Evolutionary conservation across 2,797 vertebrate species (phyloP), one percentile per base, ranked within the genome.

Genomic region (Hybognathus amarus): DNA sequence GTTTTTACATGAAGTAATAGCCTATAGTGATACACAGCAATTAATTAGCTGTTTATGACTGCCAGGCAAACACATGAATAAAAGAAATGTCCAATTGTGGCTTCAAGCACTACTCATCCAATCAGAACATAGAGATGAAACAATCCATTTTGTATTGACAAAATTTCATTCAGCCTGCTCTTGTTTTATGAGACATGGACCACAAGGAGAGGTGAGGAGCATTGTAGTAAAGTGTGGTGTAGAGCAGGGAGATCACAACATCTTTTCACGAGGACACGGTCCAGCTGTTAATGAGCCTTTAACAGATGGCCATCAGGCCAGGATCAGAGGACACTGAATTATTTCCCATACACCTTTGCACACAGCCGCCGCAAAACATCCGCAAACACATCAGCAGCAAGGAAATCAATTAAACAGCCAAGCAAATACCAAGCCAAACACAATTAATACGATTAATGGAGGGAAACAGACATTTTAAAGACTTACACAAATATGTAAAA

Each of bases 231-330:
- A 74, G 45, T 0, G 10, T 47, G 8, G 17, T 36, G 38, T 22
- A 24, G n/a, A 15, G 47, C 42, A 45, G 7, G 7, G 8, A 50
- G 54, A 52, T 63, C 66, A 73, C 50, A 47, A 74, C 70, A 70
- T 79, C 22, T 73, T 85, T 85, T 79, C 52, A 75, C 2, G 5
- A 79, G 63, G 81, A 61, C 83, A 82, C 33, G n/a, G 30, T 77
- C 69, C 84, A 90, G 67, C 42, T 83, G 78, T 79, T 84, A 87
- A 88, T 86, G 70, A 90, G 84, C 82, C 69, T 82, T 79, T 30
- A 91, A 88, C 91, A 94, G 91, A 93, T 92, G 91, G 92, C 83
- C 80, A 66, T 84, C 76, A 90, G 86, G 88, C 89, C 85, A 76
- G 86, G 87, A 92, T 91, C 89, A 91, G n/a, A 83, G 89, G 87